phyloP scores from a whole-genome alignment of 2,888 invertebrate species.

The Drosophila nr. perissopoda region DNA sequence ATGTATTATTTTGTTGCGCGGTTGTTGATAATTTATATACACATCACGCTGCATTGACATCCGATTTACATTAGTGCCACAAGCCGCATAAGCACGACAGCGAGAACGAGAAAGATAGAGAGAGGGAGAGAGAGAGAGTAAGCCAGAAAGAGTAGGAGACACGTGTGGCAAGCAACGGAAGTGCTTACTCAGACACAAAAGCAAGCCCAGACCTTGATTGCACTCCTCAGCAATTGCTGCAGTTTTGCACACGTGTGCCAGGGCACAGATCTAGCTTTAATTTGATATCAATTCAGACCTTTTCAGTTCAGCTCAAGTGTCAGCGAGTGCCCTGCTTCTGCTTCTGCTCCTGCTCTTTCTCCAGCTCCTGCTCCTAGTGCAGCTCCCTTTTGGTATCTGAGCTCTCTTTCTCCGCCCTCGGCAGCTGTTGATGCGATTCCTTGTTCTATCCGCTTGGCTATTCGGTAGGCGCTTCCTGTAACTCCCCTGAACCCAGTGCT shows the following conservation, averaged over 20 bases:
- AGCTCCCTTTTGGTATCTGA: constrained; percentile 6
- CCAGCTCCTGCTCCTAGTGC: background rate
- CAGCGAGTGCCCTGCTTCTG: constrained; percentile 55
- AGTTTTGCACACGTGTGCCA: constrained; percentile 68
- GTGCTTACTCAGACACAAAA: constrained; percentile 53
- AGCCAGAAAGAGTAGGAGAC: constrained; percentile 27
- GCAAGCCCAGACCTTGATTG: constrained; percentile 37
- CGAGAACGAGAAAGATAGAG: background rate
- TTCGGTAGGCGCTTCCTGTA: constrained; percentile 83
- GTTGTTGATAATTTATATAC: constrained; percentile 77
- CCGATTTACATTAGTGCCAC: constrained; percentile 83
- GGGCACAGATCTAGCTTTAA: constrained; percentile 52
- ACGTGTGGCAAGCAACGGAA: constrained; percentile 64
- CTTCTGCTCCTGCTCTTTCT: constrained; percentile 1
- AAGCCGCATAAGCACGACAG: constrained; percentile 25
- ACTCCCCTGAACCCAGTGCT: constrained; percentile 67
- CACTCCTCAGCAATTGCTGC: constrained; percentile 34
- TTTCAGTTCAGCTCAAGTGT: constrained; percentile 66
- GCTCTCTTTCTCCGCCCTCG: constrained; percentile 36
- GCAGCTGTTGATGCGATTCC: constrained; percentile 48
- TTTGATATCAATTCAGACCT: constrained; percentile 70
- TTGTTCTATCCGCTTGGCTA: constrained; percentile 17
- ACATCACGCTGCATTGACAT: constrained; percentile 82
- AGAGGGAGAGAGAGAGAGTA: constrained; percentile 1
- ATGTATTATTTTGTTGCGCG: constrained; percentile 14